These are phyloP conservation scores for Mastomys natalensis DNA, from an alignment of 2,113 vertebrate genomes.

Conservation along the genomic window DNA sequence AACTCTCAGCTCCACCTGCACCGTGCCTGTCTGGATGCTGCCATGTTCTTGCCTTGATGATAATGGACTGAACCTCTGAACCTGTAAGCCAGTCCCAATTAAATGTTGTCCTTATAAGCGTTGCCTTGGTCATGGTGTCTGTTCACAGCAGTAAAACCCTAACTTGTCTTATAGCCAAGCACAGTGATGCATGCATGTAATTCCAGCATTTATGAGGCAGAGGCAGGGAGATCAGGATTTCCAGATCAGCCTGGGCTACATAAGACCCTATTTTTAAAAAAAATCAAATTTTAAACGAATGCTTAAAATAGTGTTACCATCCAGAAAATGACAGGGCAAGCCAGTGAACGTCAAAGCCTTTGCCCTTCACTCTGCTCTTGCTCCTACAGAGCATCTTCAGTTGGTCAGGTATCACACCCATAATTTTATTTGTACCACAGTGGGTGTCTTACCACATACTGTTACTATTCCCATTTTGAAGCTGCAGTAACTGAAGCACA, in stretches of 20 bases:
- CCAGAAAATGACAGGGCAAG: neutral
- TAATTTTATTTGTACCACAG: neutral
- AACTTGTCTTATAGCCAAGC: neutral
- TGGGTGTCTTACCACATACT: neutral
- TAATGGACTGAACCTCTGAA: no score
- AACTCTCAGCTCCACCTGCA: no score
- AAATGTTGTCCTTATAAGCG: no score
- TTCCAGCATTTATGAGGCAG: neutral
- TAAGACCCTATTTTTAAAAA: neutral
- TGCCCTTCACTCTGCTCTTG: neutral
- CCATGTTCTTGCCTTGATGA: no score
- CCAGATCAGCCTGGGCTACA: neutral
- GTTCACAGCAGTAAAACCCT: no score
- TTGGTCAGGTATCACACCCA: neutral
- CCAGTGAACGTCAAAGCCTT: neutral
- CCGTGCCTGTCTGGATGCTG: no score
- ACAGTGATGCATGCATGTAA: neutral
- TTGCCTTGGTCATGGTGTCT: no score
- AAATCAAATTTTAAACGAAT: neutral
- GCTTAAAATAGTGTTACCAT: neutral
- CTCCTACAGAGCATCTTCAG: neutral
- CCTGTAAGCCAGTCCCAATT: no score
- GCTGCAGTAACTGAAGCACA: neutral
- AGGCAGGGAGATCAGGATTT: neutral
- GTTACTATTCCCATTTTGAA: neutral